phyloP scores from a whole-genome alignment of 2,888 invertebrate species.

The Bunonema sp. region DNA sequence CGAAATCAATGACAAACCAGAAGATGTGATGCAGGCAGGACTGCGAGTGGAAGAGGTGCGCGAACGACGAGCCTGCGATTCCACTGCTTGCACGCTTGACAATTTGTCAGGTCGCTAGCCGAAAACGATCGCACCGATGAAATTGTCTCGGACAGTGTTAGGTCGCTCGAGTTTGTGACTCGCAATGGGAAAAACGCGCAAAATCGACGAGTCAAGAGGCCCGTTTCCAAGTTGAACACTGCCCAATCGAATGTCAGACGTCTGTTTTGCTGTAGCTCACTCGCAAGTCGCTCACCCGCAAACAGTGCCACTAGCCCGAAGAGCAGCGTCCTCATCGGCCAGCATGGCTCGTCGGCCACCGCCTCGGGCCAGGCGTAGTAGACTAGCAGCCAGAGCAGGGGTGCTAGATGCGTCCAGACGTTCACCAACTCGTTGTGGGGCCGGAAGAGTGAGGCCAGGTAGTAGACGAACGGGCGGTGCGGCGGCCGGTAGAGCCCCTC shows the following conservation, averaged over 20 bases:
- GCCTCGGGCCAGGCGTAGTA: slow-evolving; percentile 24
- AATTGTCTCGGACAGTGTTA: too few relatives aligned
- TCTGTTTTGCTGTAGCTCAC: too few relatives aligned
- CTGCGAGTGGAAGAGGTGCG: slow-evolving; percentile 30
- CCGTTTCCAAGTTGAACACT: too few relatives aligned
- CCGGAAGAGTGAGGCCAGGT: slow-evolving; percentile 25
- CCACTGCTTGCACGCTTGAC: too few relatives aligned
- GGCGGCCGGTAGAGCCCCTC: slow-evolving; percentile 28
- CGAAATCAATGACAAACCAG: slow-evolving; percentile 34
- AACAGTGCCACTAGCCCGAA: slow-evolving; percentile 20
- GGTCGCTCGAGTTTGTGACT: too few relatives aligned
- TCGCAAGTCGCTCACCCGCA: too few relatives aligned
- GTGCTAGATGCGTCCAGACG: slow-evolving; percentile 34
- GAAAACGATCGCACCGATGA: too few relatives aligned
- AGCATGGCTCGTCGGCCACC: slow-evolving; percentile 10
- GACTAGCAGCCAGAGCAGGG: slow-evolving; percentile 19
- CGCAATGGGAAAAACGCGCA: too few relatives aligned
- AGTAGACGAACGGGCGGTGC: slow-evolving; percentile 20
- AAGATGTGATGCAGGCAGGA: slow-evolving; percentile 32
- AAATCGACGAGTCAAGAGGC: too few relatives aligned
- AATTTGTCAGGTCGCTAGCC: too few relatives aligned
- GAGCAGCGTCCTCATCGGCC: slow-evolving; percentile 21
- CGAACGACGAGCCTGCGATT: slow-evolving; percentile 20
- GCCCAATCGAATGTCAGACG: too few relatives aligned
- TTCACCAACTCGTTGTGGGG: slow-evolving; percentile 37